Evolutionary conservation across 2,888 invertebrate species (phyloP), one percentile per base, ranked within the genome.

Genomic region (Tetragnatha montana): DNA sequence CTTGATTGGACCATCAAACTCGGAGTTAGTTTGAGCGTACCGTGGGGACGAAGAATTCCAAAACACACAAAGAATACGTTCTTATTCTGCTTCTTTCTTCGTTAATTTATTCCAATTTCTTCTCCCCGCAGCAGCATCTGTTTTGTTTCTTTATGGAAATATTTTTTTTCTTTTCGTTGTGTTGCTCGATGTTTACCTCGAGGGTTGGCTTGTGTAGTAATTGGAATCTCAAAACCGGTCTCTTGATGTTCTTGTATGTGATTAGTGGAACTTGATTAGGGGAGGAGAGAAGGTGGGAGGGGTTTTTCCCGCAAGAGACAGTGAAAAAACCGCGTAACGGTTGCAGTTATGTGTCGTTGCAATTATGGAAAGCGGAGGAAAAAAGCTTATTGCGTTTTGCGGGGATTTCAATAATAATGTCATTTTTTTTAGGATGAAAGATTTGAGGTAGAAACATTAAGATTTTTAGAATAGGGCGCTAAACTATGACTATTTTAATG

Each of bases 1-100:
- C 19, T 76, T 82, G 87, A 88, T 88, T 88, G 87, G 81, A 49
- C 76, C 81, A 76, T 82, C 87, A 81, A 79, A 85, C 78, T 85
- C 51, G n/a, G 78, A 47, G 35, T 22, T 68, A 78, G 78, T 85
- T 85, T n/a, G 78, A 79, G 60, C 17, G 21, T 12, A 14, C 85
- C 85, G 70, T 12, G 10, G 70, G 85, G 85, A 85, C 17, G 51
- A 50, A 50, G 70, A 78, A 71, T 60, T 60, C 69, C 19, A n/a
- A 51, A 76, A 70, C 51, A 79, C 78, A 78, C 70, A 79, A 78
- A 35, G 35, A 35, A 79, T 85, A 79, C 78, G 69, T 84, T 84
- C 60, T 74, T 19, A 68, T 76, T 84, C 68, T 4, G 70, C n/a
- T 85, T 71, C 17, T 51, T 78, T 78, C 70, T 70, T 79, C 49